These are phyloP conservation scores for Limnothrissa miodon DNA, from an alignment of 2,113 vertebrate species.

Conservation along the genomic window DNA sequence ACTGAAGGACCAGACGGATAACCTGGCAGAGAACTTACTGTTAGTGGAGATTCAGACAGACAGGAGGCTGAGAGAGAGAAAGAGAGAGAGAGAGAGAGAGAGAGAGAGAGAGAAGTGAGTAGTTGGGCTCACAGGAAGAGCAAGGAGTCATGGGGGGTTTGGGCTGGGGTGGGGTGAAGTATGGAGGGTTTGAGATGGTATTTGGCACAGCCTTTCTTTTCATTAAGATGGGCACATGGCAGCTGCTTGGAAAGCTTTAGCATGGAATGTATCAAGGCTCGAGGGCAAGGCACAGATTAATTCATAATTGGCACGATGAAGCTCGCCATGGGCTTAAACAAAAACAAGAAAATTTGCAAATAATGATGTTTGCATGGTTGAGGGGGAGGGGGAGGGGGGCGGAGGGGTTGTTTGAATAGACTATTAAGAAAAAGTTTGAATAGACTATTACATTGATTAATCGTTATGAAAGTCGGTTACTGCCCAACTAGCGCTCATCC, in stretches of 20 bases:
- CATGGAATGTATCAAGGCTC: neutral
- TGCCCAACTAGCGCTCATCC: too few species aligned
- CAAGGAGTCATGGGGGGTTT: neutral
- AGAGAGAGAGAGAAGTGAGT: neutral
- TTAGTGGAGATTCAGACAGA: neutral
- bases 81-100: neutral
- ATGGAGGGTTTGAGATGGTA: neutral
- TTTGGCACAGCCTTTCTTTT: neutral
- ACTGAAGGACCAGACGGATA: neutral
- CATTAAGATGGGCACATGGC: constrained; percentile 18
- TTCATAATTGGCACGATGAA: neutral
- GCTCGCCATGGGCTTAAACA: neutral
- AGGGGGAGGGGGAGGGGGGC: neutral
- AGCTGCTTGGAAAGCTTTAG: constrained; percentile 10
- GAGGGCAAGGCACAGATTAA: constrained; percentile 2
- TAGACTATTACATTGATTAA: too few species aligned
- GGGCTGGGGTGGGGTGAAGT: neutral
- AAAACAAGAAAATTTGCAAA: neutral
- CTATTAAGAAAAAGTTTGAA: too few species aligned
- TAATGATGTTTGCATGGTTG: neutral
- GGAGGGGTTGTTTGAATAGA: too few species aligned
- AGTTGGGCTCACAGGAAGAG: neutral
- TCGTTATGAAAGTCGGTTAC: too few species aligned
- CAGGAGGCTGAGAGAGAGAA: neutral
- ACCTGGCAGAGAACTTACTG: neutral